Conservation (phyloP, 1,140 invertebrate genomes). For the Drosophila hydei region DNA sequence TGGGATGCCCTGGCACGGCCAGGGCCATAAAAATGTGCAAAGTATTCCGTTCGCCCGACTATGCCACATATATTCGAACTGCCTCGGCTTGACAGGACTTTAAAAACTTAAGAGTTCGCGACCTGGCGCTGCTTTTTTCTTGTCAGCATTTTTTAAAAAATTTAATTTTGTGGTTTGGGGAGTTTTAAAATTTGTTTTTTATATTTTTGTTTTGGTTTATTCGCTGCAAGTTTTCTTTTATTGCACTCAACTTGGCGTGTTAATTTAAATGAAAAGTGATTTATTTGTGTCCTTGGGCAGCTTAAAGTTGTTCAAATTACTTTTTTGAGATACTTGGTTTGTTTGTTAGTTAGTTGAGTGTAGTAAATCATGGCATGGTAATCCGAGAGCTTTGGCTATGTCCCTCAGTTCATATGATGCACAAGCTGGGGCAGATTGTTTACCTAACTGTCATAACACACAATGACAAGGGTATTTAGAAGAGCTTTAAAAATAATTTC, state of each 20-base stretch:
- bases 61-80: neutral
- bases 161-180: constrained; percentile 69
- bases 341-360: constrained; percentile 3
- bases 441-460: constrained; percentile 19
- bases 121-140: constrained; percentile 9
- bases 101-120: constrained; percentile 40
- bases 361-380: constrained; percentile 41
- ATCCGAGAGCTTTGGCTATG: constrained; percentile 17
- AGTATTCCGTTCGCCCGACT: constrained; percentile 48
- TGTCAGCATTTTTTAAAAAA: constrained; percentile 24
- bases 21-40: constrained; percentile 70
- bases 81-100: constrained; percentile 1
- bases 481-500: constrained; percentile 19
- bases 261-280: constrained; percentile 64
- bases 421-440: constrained; percentile 2
- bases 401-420: constrained; percentile 9
- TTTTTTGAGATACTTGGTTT: constrained; percentile 29
- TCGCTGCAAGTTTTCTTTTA: constrained; percentile 44
- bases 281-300: constrained; percentile 20
- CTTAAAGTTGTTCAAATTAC: constrained; percentile 38
- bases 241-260: constrained; percentile 61
- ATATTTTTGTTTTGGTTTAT: constrained; percentile 20
- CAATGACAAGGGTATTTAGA: constrained; percentile 24
- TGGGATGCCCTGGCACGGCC: constrained; percentile 37
- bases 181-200: constrained; percentile 41